Conservation (phyloP, 2,113 vertebrate genomes). For the Ophiodon elongatus region DNA sequence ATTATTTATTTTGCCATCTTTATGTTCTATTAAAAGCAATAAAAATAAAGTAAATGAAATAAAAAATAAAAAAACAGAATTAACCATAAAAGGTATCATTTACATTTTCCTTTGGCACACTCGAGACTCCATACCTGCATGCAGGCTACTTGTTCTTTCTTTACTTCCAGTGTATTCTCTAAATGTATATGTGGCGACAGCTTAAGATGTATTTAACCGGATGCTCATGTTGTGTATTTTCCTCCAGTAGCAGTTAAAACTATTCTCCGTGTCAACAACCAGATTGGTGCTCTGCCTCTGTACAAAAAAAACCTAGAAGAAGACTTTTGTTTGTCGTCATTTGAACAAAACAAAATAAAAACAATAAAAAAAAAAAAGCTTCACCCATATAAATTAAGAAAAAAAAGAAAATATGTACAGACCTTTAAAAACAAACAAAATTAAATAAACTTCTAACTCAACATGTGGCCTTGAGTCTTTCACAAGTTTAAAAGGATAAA, state of each 20-base stretch:
- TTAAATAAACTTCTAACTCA: conserved; percentile 73
- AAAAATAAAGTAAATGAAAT: not conserved
- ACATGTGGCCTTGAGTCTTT: conserved; percentile 72
- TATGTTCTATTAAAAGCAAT: not conserved
- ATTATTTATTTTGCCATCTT: not conserved
- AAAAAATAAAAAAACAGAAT: not conserved
- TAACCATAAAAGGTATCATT: not conserved
- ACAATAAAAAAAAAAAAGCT: conserved; percentile 48
- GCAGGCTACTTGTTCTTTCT: not conserved
- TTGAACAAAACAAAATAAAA: conserved; percentile 20
- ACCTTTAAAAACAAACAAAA: conserved; percentile 74
- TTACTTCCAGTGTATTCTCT: not conserved
- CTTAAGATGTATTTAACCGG: not conserved
- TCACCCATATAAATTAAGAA: conserved; percentile 84
- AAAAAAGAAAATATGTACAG: conserved; percentile 82
- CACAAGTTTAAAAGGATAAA: conserved; percentile 62
- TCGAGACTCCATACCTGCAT: conserved; percentile 24
- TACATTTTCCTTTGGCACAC: conserved; percentile 4
- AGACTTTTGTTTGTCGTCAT: conserved; percentile 56
- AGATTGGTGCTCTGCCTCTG: conserved; percentile 42
- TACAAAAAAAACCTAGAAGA: conserved; percentile 65
- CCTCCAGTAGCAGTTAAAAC: conserved; percentile 14
- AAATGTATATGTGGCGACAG: not conserved
- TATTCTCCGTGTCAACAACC: conserved; percentile 53
- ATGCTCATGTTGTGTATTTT: not conserved